phyloP scores from a whole-genome alignment of 2,113 vertebrate species.

The Tretioscincus oriximinensis region DNA sequence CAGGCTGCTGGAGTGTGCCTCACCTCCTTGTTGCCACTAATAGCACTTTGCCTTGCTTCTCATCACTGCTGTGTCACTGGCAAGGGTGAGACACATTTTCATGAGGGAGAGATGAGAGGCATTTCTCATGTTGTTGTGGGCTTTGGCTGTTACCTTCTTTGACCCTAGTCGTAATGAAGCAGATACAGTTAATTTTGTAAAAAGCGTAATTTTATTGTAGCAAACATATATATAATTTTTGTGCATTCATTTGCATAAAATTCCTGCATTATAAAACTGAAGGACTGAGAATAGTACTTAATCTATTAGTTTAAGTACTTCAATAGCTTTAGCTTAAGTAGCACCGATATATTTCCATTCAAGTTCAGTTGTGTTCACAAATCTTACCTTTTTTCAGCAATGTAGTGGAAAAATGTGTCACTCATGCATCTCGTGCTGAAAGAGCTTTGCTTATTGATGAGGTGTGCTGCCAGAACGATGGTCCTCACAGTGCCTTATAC shows the following conservation, averaged over 20 bases:
- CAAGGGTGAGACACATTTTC: too few relatives aligned
- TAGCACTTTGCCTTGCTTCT: too few relatives aligned
- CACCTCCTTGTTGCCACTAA: too few relatives aligned
- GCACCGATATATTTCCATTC: neutral
- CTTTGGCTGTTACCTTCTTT: neutral
- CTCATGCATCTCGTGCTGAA: slow-evolving; percentile 94
- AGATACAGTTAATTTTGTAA: too few relatives aligned
- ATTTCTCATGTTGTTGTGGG: too few relatives aligned
- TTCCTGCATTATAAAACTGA: neutral
- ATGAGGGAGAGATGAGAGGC: too few relatives aligned
- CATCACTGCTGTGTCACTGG: too few relatives aligned
- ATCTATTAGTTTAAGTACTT: neutral
- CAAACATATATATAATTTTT: too few relatives aligned
- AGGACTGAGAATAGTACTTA: neutral
- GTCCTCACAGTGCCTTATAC: slow-evolving; percentile 98
- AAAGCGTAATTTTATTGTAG: neutral
- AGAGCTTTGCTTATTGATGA: slow-evolving; percentile 94
- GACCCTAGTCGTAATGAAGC: too few relatives aligned
- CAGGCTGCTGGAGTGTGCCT: too few relatives aligned
- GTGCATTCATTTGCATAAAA: too few relatives aligned
- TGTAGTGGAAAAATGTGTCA: slow-evolving; percentile 97
- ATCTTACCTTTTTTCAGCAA: slow-evolving; percentile 76
- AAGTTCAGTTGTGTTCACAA: neutral
- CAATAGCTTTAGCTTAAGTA: neutral
- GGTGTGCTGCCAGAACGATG: slow-evolving; percentile 97